These are phyloP conservation scores for Sesamia inferens DNA, from an alignment of 2,888 invertebrate species.

Conservation along the genomic window DNA sequence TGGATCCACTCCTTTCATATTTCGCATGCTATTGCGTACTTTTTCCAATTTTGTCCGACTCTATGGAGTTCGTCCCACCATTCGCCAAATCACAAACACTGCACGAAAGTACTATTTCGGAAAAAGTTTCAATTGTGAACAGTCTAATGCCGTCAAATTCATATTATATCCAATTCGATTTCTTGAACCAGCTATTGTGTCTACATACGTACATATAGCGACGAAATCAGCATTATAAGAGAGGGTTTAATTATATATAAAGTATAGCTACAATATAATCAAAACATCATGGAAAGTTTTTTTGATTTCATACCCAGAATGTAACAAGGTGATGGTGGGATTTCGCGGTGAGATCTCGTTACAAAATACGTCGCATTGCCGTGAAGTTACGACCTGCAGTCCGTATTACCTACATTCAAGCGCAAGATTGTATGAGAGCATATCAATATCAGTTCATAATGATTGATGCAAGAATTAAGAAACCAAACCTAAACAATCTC, in stretches of 20 bases:
- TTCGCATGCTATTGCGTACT: neutral
- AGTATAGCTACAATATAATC: too few relatives aligned
- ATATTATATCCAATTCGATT: slow-evolving; percentile 93
- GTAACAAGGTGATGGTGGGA: too few relatives aligned
- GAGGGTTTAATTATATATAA: too few relatives aligned
- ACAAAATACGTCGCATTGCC: too few relatives aligned
- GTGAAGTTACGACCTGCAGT: too few relatives aligned
- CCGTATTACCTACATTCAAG: too few relatives aligned
- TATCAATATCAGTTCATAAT: slow-evolving; percentile 87
- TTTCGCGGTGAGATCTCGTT: too few relatives aligned
- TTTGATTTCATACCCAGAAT: too few relatives aligned
- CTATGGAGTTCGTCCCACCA: neutral
- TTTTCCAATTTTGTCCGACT: neutral
- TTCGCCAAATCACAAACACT: neutral
- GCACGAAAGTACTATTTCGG: neutral
- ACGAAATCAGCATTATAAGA: too few relatives aligned
- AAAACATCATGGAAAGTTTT: too few relatives aligned
- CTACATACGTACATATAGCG: slow-evolving; percentile 76
- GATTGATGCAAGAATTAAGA: slow-evolving; percentile 94
- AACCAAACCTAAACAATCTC: slow-evolving; percentile 92
- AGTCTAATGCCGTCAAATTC: too few relatives aligned
- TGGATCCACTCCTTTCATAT: neutral
- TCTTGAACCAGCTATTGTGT: slow-evolving; percentile 92
- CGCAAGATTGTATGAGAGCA: too few relatives aligned
- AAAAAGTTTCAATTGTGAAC: neutral